Conservation (phyloP, 2,888 invertebrate species). For the Dynastes tityus region DNA sequence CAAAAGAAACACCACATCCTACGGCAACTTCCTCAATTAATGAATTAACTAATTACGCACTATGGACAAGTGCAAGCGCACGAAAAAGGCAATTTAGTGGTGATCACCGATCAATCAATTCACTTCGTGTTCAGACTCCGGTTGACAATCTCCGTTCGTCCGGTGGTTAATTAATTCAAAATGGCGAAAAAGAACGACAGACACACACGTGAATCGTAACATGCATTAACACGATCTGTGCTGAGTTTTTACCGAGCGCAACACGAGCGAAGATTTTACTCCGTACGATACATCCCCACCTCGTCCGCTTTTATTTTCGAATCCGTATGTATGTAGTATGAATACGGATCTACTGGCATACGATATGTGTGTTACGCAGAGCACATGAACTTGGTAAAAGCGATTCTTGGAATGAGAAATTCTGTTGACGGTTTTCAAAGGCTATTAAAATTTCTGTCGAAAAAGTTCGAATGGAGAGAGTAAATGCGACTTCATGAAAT, state of each 20-base stretch:
- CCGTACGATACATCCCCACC: conserved; percentile 30
- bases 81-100: not conserved
- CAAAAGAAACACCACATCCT: conserved; percentile 41
- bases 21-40: conserved; percentile 29
- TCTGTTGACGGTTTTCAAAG: conserved; percentile 12
- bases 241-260: conserved; percentile 39
- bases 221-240: conserved; percentile 32
- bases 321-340: conserved; percentile 15
- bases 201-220: conserved; percentile 23
- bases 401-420: conserved; percentile 12
- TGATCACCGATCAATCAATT: conserved; percentile 20
- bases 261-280: conserved; percentile 35
- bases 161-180: conserved; percentile 13
- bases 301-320: conserved; percentile 24
- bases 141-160: not conserved
- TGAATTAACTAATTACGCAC: conserved; percentile 40
- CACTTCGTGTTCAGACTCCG: not conserved
- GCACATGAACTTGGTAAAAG: conserved; percentile 25
- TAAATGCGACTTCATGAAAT: not conserved
- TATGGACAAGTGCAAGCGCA: conserved; percentile 9
- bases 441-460: conserved; percentile 12
- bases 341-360: conserved; percentile 26
- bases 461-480: not conserved
- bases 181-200: conserved; percentile 21
- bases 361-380: conserved; percentile 20